These are phyloP conservation scores for Prunella fulvescens DNA, from an alignment of 2,113 vertebrate genomes.

Conservation along the genomic window DNA sequence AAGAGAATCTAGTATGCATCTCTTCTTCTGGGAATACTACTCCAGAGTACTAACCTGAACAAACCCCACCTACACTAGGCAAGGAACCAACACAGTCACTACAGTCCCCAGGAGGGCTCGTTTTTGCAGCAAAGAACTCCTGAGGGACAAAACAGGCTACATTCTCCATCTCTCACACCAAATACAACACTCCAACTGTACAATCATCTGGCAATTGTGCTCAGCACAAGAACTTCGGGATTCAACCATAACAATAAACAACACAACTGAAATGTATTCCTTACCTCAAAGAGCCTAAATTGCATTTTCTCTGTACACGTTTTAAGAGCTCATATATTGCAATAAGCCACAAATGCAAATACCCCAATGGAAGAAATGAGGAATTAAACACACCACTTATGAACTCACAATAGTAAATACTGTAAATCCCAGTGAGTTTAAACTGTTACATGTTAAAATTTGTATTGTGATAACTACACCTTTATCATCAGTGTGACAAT, in stretches of 20 bases:
- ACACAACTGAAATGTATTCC: neutral
- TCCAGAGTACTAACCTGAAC: neutral
- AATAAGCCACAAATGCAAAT: neutral
- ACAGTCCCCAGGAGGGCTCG: accelerated
- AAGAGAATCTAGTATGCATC: neutral
- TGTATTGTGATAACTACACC: neutral
- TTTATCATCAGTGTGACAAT: neutral
- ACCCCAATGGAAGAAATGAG: neutral
- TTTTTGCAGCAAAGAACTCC: neutral
- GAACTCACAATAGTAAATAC: neutral
- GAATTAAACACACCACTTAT: neutral
- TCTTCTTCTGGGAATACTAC: neutral
- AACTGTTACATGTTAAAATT: neutral
- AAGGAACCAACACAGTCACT: neutral
- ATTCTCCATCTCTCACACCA: neutral
- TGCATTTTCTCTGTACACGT: neutral
- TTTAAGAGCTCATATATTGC: neutral
- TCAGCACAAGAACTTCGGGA: neutral
- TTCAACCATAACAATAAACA: neutral
- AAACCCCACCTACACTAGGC: neutral
- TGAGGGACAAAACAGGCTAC: neutral
- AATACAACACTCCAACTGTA: neutral
- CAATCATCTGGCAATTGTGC: accelerated
- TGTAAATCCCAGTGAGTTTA: neutral
- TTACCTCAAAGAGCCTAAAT: neutral